Conservation (phyloP, 2,888 invertebrate species). For the Thelaira solivaga region DNA sequence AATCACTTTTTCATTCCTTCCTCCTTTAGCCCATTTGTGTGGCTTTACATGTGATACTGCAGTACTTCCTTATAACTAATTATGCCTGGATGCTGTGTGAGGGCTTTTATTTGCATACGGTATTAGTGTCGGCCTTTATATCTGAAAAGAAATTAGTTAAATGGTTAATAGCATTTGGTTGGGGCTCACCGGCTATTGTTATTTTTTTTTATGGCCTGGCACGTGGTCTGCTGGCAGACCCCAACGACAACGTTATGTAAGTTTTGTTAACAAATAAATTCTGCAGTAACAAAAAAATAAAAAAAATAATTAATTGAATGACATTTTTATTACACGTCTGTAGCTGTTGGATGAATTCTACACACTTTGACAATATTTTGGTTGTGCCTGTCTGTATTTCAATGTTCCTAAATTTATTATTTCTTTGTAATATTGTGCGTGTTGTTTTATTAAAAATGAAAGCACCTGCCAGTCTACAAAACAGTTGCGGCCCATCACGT, state of each 20-base stretch:
- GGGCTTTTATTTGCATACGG: slow-evolving; percentile 94
- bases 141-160: slow-evolving; percentile 90
- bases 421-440: slow-evolving; percentile 93
- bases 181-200: slow-evolving; percentile 86
- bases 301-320: background rate
- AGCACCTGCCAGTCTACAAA: slow-evolving; percentile 82
- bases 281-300: no score
- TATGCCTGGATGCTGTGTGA: slow-evolving; percentile 99
- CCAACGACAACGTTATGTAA: slow-evolving; percentile 80
- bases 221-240: slow-evolving; percentile 79
- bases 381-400: slow-evolving; percentile 87
- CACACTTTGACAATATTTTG: slow-evolving; percentile 84
- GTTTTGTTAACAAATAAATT: slow-evolving; percentile 71
- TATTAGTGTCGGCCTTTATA: slow-evolving; percentile 93
- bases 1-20: background rate
- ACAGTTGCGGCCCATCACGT: slow-evolving; percentile 81
- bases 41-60: slow-evolving; percentile 87
- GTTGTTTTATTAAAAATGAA: slow-evolving; percentile 90
- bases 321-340: background rate
- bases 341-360: slow-evolving; percentile 88
- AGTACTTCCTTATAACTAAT: slow-evolving; percentile 93
- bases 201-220: slow-evolving; percentile 83
- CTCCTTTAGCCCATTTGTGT: slow-evolving; percentile 85
- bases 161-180: slow-evolving; percentile 89
- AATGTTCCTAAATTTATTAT: slow-evolving; percentile 88